Conservation (phyloP, 64 coral and sea anemone genomes). For the Stichodactyla mertensii region DNA sequence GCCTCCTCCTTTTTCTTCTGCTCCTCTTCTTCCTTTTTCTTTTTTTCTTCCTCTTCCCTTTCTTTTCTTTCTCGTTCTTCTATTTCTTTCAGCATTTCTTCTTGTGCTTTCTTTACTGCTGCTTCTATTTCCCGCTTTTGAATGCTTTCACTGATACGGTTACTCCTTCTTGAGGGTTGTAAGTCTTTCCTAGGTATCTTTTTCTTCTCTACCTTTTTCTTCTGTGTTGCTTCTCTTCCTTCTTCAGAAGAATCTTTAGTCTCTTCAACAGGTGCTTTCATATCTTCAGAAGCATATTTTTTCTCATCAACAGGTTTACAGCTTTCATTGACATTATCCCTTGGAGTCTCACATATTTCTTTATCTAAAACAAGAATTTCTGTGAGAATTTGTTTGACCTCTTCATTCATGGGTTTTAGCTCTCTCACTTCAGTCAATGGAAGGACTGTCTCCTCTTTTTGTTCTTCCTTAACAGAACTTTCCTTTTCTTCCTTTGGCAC, state of each 20-base stretch:
- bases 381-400: not conserved
- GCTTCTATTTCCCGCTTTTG: constrained; percentile 13
- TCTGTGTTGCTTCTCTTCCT: not conserved
- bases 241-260: not conserved
- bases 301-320: not conserved
- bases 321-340: not conserved
- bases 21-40: constrained; percentile 11
- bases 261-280: not conserved
- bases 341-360: constrained; percentile 32
- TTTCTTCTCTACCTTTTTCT: constrained; percentile 8
- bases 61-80: constrained; percentile 32
- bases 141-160: constrained; percentile 23
- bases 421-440: not conserved
- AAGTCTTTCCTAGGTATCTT: not conserved
- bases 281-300: not conserved
- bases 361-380: constrained; percentile 13
- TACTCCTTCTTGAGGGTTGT: constrained; percentile 5
- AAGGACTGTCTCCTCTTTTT: not conserved
- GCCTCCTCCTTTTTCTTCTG: constrained; percentile 6
- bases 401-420: not conserved
- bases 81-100: constrained; percentile 35
- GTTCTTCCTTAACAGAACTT: not conserved
- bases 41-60: not conserved
- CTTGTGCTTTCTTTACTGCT: constrained; percentile 43
- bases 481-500: constrained; percentile 1